phyloP scores from a whole-genome alignment of 2,113 vertebrate species.

The Phalacrocorax pelagicus region DNA sequence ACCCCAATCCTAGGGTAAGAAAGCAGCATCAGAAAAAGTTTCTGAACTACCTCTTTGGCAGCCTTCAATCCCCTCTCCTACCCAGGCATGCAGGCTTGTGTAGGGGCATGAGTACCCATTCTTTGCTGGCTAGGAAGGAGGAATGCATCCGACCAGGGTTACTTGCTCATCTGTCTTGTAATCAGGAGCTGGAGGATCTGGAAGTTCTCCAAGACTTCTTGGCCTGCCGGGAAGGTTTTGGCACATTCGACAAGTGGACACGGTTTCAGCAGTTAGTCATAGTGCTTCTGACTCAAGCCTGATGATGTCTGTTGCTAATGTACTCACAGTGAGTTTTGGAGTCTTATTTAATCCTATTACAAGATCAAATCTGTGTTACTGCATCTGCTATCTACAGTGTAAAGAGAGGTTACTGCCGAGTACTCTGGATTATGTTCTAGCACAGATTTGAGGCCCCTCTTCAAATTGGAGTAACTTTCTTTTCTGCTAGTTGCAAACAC shows the following conservation, averaged over 20 bases:
- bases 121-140: neutral
- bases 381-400: neutral
- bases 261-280: neutral
- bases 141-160: neutral
- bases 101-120: neutral
- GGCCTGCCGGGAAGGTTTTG: neutral
- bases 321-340: neutral
- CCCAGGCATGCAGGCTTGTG: accelerated
- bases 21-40: neutral
- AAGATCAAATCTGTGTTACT: neutral
- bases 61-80: neutral
- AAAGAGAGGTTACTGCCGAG: neutral
- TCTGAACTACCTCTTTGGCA: neutral
- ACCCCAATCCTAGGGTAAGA: neutral
- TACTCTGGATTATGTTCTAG: neutral
- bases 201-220: neutral
- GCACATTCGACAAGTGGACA: neutral
- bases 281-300: neutral
- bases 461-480: neutral
- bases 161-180: neutral
- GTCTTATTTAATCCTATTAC: neutral
- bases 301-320: neutral
- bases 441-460: neutral
- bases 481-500: neutral
- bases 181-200: neutral